phyloP scores from a whole-genome alignment of 1,140 invertebrate species.

The Scaptomyza pallida region DNA sequence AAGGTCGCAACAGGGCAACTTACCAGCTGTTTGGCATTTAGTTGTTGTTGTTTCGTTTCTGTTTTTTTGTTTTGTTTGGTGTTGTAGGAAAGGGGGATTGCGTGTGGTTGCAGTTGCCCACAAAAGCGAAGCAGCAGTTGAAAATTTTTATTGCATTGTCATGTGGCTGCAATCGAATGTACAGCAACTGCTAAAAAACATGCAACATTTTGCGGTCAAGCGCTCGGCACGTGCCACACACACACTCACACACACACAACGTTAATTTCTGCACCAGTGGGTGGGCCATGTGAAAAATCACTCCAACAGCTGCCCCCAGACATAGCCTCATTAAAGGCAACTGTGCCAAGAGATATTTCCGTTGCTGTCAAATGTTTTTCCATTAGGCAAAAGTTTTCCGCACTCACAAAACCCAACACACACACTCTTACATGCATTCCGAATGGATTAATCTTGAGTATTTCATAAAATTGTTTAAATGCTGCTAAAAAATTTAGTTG shows the following conservation, averaged over 20 bases:
- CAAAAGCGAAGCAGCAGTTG: constrained; percentile 31
- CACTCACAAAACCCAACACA: constrained; percentile 7
- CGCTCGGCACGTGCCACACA: constrained; percentile 62
- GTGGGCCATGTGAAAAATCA: constrained; percentile 31
- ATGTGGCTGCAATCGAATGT: constrained; percentile 74
- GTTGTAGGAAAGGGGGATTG: constrained; percentile 28
- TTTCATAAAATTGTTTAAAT: constrained; percentile 51
- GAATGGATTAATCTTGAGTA: constrained; percentile 45
- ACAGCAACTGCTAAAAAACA: constrained; percentile 62
- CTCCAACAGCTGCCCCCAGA: constrained; percentile 25
- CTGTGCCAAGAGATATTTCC: constrained; percentile 63
- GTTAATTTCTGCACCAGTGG: constrained; percentile 27
- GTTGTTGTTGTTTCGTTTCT: neutral
- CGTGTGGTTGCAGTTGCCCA: constrained; percentile 63
- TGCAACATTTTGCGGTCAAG: constrained; percentile 74
- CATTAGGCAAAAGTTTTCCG: constrained; percentile 35
- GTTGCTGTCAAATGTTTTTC: constrained; percentile 38
- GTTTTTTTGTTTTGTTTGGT: neutral
- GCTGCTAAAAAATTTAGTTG: neutral
- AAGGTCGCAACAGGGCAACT: constrained; percentile 57
- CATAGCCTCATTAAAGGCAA: neutral
- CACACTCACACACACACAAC: no score
- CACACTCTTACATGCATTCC: no score
- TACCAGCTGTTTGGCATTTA: constrained; percentile 47
- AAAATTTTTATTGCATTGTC: constrained; percentile 75